Evolutionary conservation across 2,888 invertebrate genomes (phyloP), one percentile per base, ranked within the genome.

Genomic region (Caenorhabditis sp.): DNA sequence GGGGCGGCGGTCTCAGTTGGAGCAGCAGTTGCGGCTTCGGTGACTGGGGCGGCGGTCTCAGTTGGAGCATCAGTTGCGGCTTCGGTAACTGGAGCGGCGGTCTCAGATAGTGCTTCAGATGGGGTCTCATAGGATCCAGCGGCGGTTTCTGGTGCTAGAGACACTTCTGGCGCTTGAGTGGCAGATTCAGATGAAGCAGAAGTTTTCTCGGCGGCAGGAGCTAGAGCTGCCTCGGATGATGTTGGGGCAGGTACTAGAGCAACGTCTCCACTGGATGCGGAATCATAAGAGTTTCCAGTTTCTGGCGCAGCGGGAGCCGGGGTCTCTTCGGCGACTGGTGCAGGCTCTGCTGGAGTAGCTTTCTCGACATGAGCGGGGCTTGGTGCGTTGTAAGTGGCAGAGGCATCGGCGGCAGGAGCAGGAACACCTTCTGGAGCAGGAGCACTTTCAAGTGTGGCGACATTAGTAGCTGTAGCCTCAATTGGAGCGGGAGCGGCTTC

Each of bases 391-490:
- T 56, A 37, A 17, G 20, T 50, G 9, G 56, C 43, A n/a, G 50
- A 48, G 3, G 73, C 59, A 22, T 63, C 76, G 5, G 58, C 63
- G 11, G 63, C 70, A 27, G 65, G 61, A 6, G 66, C 56, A 30
- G 59, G 53, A 7, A 45, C 62, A 2, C 68, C 41, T 39, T 22
- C 77, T 59, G 76, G 71, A 35, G 72, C 61, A 22, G 66, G 55
- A 2, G 56, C 55, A 22, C 62, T 45, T 50, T 72, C 65, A 6
- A 48, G 13, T 9, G 76, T 17, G 7, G 61, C 56, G 7, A 53
- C 62, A n/a, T 37, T 41, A 8, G 53, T 27, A 4, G 75, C 68
- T 17, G 68, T 59, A 5, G 68, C 52, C 26, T 68, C 75, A 8
- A 13, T 41, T 37, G 71, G 46, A 4, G 56, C 46, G 0, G 37